Base-by-base conservation (phyloP, 2,113 vertebrate genomes). In the Poeciliopsis turrubarensis region DNA sequence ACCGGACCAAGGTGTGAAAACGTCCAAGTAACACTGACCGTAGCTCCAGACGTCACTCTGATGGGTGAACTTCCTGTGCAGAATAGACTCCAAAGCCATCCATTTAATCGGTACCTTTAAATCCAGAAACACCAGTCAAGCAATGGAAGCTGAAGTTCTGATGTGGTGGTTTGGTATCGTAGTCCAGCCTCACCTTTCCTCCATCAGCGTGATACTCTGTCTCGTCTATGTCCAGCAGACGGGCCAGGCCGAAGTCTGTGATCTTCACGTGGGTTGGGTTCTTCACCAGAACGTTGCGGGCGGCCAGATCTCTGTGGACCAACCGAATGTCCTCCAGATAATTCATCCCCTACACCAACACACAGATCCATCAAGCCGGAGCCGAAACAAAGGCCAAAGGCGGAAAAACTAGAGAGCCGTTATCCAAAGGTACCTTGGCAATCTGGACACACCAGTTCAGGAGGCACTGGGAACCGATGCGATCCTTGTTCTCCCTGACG, bases 391-490 rank as follows among this genome's bases (percentile, higher is more conserved):
- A 47, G 13, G 27, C 30, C 22, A 2, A 41, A n/a, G n/a, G 25
- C 8, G 15, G 54, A 34, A n/a, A 68, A 54, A 63, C 15, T 19
- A 41, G n/a, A 72, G 14, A 37, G 3, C 5, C 15, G 44, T 47
- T 13, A 26, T 13, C 17, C 31, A 32, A 44, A 34, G 29, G 31
- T 82, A 99, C 98, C 97, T 98, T 98, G 57, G 97, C 97, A 0
- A 99, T 99, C 94, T 99, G 98, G 92, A 99, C 97, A 93, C 97
- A 99, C 98, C 98, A 99, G 94, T 97, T 98, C 75, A 99, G 97
- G 74, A 99, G 95, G 83, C 95, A 97, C 92, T 97, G 97, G 54
- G 98, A 98, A 75, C 96, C 94, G 29, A 98, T 96, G 87, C 80
- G 94, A 77, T 97, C 97, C 22, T 96, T 97, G 93, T 99, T 97